Evolutionary conservation across 2,113 vertebrate species (phyloP), one percentile per base, ranked within the genome.

Genomic region (Microtus pennsylvanicus): DNA sequence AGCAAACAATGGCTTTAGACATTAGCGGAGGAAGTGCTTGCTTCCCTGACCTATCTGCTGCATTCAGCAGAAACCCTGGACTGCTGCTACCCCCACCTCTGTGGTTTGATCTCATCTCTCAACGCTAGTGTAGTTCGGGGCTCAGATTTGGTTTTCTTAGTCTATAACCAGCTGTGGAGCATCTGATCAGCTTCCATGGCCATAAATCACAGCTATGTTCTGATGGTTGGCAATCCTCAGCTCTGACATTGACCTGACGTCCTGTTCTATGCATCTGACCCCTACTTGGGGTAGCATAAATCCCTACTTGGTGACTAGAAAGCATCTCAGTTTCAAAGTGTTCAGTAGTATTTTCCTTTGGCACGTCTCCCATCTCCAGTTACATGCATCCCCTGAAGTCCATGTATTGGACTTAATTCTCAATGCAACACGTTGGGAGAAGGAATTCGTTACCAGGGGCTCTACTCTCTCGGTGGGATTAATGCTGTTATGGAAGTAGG

Each of bases 1-100:
- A 33, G 47, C 87, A 89, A 89, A 78, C 33, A 90, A 88, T 89
- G 69, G 13, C 77, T 90, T 76, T 81, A 87, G 75, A 63, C 28
- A 33, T 92, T 80, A 90, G 22, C 76, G 38, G 61, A 67, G 38
- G 4, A 81, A 42, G 58, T 2, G 38, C 26, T 92, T 38, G 30
- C 28, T 94, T 88, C 35, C 47, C 42, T 45, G 55, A 89, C 78
- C 67, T 87, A 58, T 30, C 35, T 61, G 45, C 13, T 86, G 35
- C 70, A 45, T 75, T 63, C 33, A 47, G 47, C 7, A 88, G n/a
- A 93, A 58, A 77, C 26, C 9, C 14, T 0, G 9, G 47, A 52
- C 9, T 26, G 10, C 28, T 17, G 21, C n/a, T 58, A 9, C 26
- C 17, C 10, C 30, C 6, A 1, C 14, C 9, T 0, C 74, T 38